A percentile compares a stretch with the other conserved stretches of the same genome.
Conservation (phyloP, 2,888 invertebrate genomes). For the Sepioteuthis lessoniana region DNA sequence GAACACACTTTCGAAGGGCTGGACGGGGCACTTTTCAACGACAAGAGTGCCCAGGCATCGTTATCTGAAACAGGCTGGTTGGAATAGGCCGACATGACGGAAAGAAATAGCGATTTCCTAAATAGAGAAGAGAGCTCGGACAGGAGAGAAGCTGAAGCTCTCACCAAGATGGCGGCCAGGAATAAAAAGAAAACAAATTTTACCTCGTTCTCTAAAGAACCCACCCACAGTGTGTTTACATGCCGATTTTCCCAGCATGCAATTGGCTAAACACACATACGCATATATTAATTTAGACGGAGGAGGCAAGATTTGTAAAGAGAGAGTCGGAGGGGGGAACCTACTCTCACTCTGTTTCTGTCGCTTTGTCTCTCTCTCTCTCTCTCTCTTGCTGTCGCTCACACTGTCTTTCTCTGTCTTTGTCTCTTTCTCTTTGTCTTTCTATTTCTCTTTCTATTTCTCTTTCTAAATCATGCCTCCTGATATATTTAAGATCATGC, state of each 20-base stretch:
- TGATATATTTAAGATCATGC: not conserved
- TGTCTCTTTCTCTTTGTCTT: no score
- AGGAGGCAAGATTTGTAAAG: not conserved
- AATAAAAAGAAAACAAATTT: slow-evolving; percentile 62
- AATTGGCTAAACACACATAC: slow-evolving; percentile 42
- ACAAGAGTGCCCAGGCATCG: slow-evolving; percentile 92
- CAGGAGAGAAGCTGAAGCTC: slow-evolving; percentile 50
- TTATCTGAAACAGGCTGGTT: slow-evolving; percentile 70
- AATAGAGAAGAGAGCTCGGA: not conserved
- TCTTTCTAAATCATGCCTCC: no score
- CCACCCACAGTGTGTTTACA: slow-evolving; percentile 67
- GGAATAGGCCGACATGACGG: slow-evolving; percentile 56
- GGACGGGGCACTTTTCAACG: slow-evolving; percentile 89
- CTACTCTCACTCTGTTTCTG: no score
- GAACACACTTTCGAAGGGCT: slow-evolving; percentile 82
- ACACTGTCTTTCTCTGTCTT: no score
- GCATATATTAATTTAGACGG: not conserved
- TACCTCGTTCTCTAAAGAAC: slow-evolving; percentile 57
- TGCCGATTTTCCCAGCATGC: slow-evolving; percentile 68
- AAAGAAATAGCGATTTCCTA: not conserved
- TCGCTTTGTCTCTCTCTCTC: no score
- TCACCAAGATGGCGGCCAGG: slow-evolving; percentile 70
- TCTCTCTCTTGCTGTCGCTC: no score
- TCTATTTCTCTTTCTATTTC: no score
- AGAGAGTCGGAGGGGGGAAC: not conserved